Conservation (phyloP, 2,113 vertebrate genomes). For the Trochalopteron elliotii region DNA sequence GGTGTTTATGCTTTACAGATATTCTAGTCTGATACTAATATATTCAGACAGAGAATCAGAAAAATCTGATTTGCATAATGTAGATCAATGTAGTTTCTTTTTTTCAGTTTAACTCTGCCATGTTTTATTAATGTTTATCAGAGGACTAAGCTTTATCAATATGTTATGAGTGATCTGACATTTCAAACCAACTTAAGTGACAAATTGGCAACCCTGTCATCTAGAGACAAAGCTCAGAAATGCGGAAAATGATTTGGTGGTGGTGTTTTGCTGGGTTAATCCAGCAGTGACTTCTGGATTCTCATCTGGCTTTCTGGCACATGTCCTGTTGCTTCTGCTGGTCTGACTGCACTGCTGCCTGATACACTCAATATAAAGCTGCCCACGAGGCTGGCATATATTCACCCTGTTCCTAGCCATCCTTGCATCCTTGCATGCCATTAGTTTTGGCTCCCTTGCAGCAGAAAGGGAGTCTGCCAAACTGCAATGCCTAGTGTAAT, state of each 20-base stretch:
- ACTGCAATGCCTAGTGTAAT: neutral
- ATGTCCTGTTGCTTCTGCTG: neutral
- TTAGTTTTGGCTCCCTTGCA: neutral
- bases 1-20: neutral
- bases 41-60: neutral
- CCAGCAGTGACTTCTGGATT: neutral
- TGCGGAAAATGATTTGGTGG: neutral
- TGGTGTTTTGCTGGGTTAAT: neutral
- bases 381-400: neutral
- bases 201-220: neutral
- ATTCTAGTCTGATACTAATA: neutral
- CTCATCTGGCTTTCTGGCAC: constrained; percentile 23
- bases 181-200: neutral
- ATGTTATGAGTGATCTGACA: neutral
- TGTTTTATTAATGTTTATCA: neutral
- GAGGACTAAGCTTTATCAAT: neutral
- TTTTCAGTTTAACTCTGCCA: neutral
- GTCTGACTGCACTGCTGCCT: neutral
- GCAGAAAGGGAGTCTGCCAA: neutral
- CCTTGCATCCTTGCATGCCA: neutral
- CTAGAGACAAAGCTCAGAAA: neutral
- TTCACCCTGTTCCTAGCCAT: neutral
- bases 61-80: neutral
- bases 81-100: neutral
- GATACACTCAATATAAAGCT: neutral